Conservation (phyloP, 2,797 vertebrate genomes). For the Chlorospingus semifuscus region DNA sequence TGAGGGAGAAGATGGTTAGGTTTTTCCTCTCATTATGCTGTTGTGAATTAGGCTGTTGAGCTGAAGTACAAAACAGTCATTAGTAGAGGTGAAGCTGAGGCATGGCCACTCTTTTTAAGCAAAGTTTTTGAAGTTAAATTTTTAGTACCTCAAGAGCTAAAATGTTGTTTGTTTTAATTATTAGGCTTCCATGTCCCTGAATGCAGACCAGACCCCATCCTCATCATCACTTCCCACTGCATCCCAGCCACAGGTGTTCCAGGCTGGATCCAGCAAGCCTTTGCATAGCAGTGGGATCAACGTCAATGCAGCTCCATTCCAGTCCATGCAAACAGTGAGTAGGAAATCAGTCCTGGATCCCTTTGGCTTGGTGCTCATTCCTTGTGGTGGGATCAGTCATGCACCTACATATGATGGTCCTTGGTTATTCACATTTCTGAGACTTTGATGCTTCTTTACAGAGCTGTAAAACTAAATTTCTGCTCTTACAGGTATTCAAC, state of each 20-base stretch:
- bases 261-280: constrained; percentile 90
- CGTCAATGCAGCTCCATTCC: constrained; percentile 99
- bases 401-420: background rate
- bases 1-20: background rate
- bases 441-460: background rate
- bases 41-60: background rate
- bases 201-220: constrained; percentile 86
- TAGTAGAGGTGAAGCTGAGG: background rate
- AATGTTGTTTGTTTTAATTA: constrained; percentile 8
- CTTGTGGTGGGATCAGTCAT: background rate
- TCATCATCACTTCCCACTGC: constrained; percentile 88
- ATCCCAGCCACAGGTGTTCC: constrained; percentile 92
- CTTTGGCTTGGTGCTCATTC: background rate
- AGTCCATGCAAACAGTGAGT: constrained; percentile 97
- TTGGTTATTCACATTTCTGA: background rate
- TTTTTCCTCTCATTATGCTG: background rate
- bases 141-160: background rate
- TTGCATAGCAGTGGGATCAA: constrained; percentile 97
- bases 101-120: background rate
- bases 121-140: background rate
- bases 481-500: constrained; percentile 89
- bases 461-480: background rate
- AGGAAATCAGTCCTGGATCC: background rate
- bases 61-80: background rate
- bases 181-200: constrained; percentile 90